A percentile compares a stretch with the other conserved stretches of the same genome.
phyloP scores from a whole-genome alignment of 2,113 vertebrate species.

The Coreoperca whiteheadi region DNA sequence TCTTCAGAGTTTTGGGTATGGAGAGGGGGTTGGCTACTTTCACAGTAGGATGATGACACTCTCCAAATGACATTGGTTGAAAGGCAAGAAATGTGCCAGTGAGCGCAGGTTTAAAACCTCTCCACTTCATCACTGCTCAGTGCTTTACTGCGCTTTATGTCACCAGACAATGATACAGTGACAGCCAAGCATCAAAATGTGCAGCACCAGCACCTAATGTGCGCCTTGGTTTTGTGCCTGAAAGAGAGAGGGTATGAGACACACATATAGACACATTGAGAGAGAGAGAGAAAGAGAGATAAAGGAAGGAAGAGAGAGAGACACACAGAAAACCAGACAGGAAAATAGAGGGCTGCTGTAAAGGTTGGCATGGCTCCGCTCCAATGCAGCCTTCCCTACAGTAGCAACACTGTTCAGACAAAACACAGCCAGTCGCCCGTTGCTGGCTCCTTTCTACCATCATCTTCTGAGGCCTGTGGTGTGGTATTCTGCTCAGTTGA shows the following conservation, averaged over 20 bases:
- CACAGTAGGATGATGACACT: constrained; percentile 68
- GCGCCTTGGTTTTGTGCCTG: constrained; percentile 71
- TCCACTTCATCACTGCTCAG: constrained; percentile 73
- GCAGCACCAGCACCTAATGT: constrained; percentile 76
- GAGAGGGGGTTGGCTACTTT: constrained; percentile 51
- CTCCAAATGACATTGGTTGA: constrained; percentile 76
- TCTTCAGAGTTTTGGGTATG: constrained; percentile 47
- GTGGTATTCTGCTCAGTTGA: constrained; percentile 62
- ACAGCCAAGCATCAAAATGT: constrained; percentile 78
- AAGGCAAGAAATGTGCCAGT: constrained; percentile 73
- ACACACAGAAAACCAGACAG: constrained; percentile 39
- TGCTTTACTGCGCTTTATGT: constrained; percentile 78
- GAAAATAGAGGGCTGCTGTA: constrained; percentile 55
- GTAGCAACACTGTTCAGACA: constrained; percentile 51
- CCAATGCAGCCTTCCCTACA: constrained; percentile 50
- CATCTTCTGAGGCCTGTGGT: constrained; percentile 45
- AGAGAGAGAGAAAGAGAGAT: not conserved
- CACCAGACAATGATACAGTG: constrained; percentile 76
- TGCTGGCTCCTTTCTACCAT: constrained; percentile 42
- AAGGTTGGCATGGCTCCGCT: constrained; percentile 57
- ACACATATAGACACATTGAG: constrained; percentile 50
- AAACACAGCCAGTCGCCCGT: constrained; percentile 52
- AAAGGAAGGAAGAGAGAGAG: not conserved
- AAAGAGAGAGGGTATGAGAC: constrained; percentile 47
- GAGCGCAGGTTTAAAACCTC: constrained; percentile 75